Conservation (phyloP, 1,140 invertebrate genomes). For the Babylonia areolata region DNA sequence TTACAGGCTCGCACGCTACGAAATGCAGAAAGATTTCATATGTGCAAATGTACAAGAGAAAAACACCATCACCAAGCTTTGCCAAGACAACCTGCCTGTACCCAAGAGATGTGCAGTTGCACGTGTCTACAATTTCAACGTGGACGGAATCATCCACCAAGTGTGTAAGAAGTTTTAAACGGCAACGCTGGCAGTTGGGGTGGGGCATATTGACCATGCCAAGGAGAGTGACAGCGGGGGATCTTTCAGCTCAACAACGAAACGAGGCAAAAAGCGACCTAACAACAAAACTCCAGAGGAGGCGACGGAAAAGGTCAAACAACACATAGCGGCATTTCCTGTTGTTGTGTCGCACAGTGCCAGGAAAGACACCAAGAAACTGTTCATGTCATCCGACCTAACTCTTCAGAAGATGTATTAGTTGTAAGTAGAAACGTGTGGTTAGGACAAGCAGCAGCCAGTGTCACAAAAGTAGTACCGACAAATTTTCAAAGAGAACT, state of each 20-base stretch:
- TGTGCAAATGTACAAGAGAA: too few relatives aligned
- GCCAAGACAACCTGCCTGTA: too few relatives aligned
- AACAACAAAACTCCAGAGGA: not conserved
- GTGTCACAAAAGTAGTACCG: constrained; percentile 35
- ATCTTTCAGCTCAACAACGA: not conserved
- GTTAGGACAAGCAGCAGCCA: not conserved
- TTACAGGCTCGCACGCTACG: too few relatives aligned
- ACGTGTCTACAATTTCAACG: too few relatives aligned
- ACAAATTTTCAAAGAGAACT: constrained; percentile 40
- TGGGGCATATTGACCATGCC: not conserved
- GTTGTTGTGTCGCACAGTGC: constrained; percentile 38
- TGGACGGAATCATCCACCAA: too few relatives aligned
- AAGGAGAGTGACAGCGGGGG: not conserved
- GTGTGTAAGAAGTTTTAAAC: constrained; percentile 15
- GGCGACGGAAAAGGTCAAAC: not conserved
- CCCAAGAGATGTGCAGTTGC: too few relatives aligned
- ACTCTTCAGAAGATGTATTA: constrained; percentile 35
- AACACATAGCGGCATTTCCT: constrained; percentile 37
- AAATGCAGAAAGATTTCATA: too few relatives aligned
- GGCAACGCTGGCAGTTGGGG: not conserved
- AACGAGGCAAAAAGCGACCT: not conserved
- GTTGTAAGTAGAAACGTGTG: constrained; percentile 37
- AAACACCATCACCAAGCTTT: too few relatives aligned
- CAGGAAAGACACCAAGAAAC: constrained; percentile 33
- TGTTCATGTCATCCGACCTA: constrained; percentile 12